phyloP scores from a whole-genome alignment of 2,888 invertebrate genomes.

The Tinea trinotella region DNA sequence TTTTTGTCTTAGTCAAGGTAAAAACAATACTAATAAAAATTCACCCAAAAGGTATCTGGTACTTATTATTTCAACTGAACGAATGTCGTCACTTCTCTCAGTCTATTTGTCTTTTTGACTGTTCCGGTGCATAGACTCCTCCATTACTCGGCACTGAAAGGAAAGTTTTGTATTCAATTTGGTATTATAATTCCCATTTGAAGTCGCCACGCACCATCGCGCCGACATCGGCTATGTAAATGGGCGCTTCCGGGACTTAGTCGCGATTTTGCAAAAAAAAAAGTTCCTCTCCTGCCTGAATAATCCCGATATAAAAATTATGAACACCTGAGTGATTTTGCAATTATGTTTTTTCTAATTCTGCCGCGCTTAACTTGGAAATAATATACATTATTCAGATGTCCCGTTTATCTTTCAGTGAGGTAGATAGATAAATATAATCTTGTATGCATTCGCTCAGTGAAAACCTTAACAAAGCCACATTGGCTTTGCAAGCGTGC shows the following conservation, averaged over 20 bases:
- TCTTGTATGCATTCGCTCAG: conserved; percentile 5
- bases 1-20: no score
- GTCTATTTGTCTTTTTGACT: conserved; percentile 72
- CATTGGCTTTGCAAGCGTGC: conserved; percentile 23
- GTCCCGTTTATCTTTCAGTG: not conserved
- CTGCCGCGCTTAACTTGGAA: not conserved
- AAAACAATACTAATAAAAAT: conserved; percentile 23
- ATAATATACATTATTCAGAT: conserved; percentile 11
- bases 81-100: conserved; percentile 58
- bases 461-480: not conserved
- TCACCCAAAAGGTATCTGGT: conserved; percentile 48
- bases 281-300: conserved; percentile 28
- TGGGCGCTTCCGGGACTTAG: conserved; percentile 65
- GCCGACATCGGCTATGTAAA: conserved; percentile 71
- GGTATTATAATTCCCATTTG: conserved; percentile 74
- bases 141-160: conserved; percentile 73
- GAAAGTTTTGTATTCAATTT: conserved; percentile 75
- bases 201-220: conserved; percentile 73
- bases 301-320: conserved; percentile 28
- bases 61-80: conserved; percentile 69
- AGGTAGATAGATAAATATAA: not conserved
- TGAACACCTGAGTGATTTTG: conserved; percentile 17
- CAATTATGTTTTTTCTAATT: not conserved
- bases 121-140: conserved; percentile 72
- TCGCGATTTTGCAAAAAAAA: conserved; percentile 59